Base-by-base conservation (phyloP, 2,797 vertebrate species). In the Gymnoscopelus braueri region DNA sequence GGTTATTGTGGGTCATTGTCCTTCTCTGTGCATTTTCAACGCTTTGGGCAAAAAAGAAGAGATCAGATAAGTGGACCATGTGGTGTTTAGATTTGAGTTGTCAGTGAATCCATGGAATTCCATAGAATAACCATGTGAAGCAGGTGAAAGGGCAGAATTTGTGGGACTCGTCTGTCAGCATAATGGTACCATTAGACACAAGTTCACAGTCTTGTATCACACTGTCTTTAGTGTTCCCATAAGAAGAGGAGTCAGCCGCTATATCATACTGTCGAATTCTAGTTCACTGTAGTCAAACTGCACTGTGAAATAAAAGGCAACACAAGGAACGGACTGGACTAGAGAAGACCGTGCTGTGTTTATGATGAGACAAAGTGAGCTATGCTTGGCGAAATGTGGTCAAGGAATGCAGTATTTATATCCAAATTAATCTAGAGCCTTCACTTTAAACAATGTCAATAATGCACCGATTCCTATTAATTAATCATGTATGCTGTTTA, bases 401-500 rank as follows among this genome's bases (percentile, higher is more conserved):
- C 1, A 0, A 80, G 60, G 32, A 81, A 69, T 56, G 69, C 79
- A 80, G 70, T 82, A 86, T 85, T 90, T 61, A 78, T 69, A 58
- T 74, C 58, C 44, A 80, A 72, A 52, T 49, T 29, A 47, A 73
- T 81, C 63, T 29, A 61, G 66, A 83, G 65, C 76, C 68, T 80
- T 83, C 75, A 81, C 66, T 81, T 69, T 4, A 72, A 54, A 65
- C 55, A 79, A 61, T 59, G 59, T 51, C 60, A 49, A 62, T 65
- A 23, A 76, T 77, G 74, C 72, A 74, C 71, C 69, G 58, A 64
- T 79, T 80, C 75, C 75, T 82, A 69, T 85, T 74, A 68, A 71
- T 84, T 74, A 60, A 69, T 70, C 50, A 55, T 80, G 74, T 86
- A 86, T 84, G 80, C 83, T 47, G 79, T 91, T 92, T 79, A 91